Evolutionary conservation across 1,140 invertebrate species (phyloP), one percentile per base, ranked within the genome.

Genomic region (Daktulosphaira vitifoliae): DNA sequence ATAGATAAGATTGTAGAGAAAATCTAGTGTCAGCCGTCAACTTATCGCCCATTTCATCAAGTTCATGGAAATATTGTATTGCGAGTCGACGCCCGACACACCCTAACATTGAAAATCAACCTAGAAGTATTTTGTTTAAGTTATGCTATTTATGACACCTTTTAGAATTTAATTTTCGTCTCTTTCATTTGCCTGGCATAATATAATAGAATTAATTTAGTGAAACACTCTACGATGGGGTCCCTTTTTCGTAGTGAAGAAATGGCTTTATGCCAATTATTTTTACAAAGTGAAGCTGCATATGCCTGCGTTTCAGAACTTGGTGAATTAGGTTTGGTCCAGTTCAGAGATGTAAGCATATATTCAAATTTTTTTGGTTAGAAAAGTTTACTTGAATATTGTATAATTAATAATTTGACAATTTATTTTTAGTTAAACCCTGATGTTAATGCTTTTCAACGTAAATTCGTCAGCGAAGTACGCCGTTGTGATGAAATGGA

Each of bases 401-500:
- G 44, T 48, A 6, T 22, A 22, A 16, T 52, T n/a, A n/a, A n/a
- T n/a, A n/a, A n/a, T n/a, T n/a, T n/a, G n/a, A n/a, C n/a, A n/a
- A n/a, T n/a, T n/a, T n/a, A n/a, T n/a, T n/a, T n/a, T n/a, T n/a
- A 93, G 90, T 78, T 94, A 48, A 96, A 96, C 79, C 89, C 92
- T 3, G 91, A 94, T 75, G 90, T 94, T 1, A 96, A 94, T 77
- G 90, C 91, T 20, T 96, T 96, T 72, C 92, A 96, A 86, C 81
- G 92, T 33, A 95, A 95, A 76, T 96, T 94, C 76, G 91, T 95
- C 44, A 93, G 92, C 77, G 92, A 96, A 77, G 90, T 96, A 26
- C 82, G 92, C 13, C 82, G 92, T 3, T 95, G 92, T 74, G 92
- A 96, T 79, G 92, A 96, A 78, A 95, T 96, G 92, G 92, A 96